A percentile compares a stretch with the other conserved stretches of the same genome.
Conservation (phyloP, 1,140 invertebrate species). For the Hyles vespertilio region DNA sequence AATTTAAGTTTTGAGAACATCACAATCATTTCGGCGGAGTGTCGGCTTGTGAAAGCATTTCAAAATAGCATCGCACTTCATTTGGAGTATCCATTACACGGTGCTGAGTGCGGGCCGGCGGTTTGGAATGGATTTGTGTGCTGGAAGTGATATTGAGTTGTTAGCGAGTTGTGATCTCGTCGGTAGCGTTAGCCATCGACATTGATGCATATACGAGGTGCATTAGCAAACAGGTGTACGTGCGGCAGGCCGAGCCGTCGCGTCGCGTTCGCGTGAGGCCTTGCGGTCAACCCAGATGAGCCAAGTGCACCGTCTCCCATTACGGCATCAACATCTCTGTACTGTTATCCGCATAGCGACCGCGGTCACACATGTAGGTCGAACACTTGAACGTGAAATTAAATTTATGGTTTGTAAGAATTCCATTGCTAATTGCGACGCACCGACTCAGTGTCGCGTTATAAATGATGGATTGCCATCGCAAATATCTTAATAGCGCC, state of each 20-base stretch:
- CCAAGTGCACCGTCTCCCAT: constrained; percentile 44
- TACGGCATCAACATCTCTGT: constrained; percentile 58
- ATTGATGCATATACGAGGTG: constrained; percentile 2
- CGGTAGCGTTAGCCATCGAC: background rate
- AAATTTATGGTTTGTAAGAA: constrained; percentile 57
- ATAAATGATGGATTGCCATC: background rate
- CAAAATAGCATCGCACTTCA: too few species aligned
- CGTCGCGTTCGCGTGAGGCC: constrained; percentile 29
- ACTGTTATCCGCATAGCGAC: constrained; percentile 64
- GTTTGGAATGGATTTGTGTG: background rate
- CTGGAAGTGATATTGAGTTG: background rate
- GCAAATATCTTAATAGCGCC: constrained; percentile 1
- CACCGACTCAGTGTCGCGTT: background rate
- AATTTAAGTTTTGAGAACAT: background rate
- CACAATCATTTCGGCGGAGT: too few species aligned
- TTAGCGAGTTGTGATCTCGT: background rate
- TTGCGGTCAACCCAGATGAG: constrained; percentile 64
- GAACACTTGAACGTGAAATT: constrained; percentile 57
- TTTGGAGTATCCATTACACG: too few species aligned
- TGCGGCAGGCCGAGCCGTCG: background rate
- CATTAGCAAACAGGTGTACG: constrained; percentile 18
- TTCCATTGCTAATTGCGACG: constrained; percentile 22
- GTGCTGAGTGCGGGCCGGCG: background rate
- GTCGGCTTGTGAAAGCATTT: too few species aligned
- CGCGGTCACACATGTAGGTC: constrained; percentile 61